These are phyloP conservation scores for Hemibagrus guttatus DNA, from an alignment of 2,797 vertebrate species.

Conservation along the genomic window DNA sequence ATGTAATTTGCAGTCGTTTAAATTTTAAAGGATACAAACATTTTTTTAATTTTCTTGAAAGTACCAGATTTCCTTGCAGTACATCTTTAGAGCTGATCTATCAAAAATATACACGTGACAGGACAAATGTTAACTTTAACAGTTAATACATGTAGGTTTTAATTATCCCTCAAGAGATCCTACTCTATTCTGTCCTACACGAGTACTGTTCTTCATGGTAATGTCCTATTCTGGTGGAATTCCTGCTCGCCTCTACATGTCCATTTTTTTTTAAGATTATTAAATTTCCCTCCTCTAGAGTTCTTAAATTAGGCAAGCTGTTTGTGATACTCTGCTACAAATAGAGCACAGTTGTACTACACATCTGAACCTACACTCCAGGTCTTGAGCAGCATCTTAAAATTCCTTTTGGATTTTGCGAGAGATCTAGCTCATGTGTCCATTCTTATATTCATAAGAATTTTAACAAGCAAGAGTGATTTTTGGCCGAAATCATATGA, in stretches of 20 bases:
- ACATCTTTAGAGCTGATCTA: not conserved
- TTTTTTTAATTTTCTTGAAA: not conserved
- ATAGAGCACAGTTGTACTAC: not conserved
- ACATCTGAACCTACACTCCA: not conserved
- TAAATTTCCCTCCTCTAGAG: not conserved
- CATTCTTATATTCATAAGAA: not conserved
- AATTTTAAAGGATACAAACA: not conserved
- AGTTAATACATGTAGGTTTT: not conserved
- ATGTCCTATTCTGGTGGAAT: slow-evolving; percentile 12
- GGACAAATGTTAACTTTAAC: not conserved
- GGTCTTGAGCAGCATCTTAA: not conserved
- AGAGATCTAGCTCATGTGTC: not conserved
- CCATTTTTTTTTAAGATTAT: not conserved
- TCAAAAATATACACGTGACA: not conserved
- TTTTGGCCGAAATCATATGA: not conserved
- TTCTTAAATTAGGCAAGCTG: slow-evolving; percentile 17
- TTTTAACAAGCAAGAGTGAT: not conserved
- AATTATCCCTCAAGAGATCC: not conserved
- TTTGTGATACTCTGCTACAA: not conserved
- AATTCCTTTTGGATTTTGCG: not conserved
- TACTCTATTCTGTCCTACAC: not conserved
- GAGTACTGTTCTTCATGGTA: not conserved
- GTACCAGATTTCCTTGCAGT: not conserved
- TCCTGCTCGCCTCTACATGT: not conserved
- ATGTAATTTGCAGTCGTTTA: too few species aligned